These are phyloP conservation scores for Oceanodroma leucorhoa DNA, from an alignment of 2,797 vertebrate species.

Conservation along the genomic window DNA sequence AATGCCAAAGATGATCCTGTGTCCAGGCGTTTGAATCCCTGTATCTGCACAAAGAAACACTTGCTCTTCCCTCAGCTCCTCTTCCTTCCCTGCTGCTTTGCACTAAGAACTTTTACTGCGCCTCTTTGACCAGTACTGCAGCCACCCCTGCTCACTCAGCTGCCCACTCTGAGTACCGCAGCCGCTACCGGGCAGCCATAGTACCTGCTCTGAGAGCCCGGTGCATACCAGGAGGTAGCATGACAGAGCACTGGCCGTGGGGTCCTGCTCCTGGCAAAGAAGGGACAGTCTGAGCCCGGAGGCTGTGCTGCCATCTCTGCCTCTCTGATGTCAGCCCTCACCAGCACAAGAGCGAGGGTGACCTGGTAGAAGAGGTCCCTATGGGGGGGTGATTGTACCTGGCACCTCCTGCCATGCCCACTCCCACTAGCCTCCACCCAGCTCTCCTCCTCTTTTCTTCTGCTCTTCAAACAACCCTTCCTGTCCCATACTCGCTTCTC, in stretches of 20 bases:
- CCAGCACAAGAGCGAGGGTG: rapidly evolving
- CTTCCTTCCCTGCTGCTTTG: neutral
- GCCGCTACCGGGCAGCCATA: rapidly evolving
- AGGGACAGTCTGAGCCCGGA: neutral
- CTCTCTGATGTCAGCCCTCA: neutral
- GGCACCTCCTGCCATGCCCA: rapidly evolving
- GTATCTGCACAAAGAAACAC: neutral
- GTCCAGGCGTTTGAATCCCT: rapidly evolving
- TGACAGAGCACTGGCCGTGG: rapidly evolving
- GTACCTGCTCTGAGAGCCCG: neutral
- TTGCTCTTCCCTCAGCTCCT: neutral
- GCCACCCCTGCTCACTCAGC: neutral
- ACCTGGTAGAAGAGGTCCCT: neutral
- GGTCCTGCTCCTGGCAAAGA: neutral
- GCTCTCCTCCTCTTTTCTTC: neutral
- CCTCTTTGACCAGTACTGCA: rapidly evolving
- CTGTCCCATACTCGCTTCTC: neutral
- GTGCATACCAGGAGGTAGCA: rapidly evolving
- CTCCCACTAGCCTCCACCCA: neutral
- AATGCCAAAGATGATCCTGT: neutral
- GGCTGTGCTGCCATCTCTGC: neutral
- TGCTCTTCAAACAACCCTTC: neutral
- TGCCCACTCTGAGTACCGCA: rapidly evolving
- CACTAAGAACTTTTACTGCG: rapidly evolving
- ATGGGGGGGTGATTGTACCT: rapidly evolving